A percentile compares a stretch with the other conserved stretches of the same genome.
phyloP scores from a whole-genome alignment of 1,140 invertebrate species.

The Diuraphis noxia region DNA sequence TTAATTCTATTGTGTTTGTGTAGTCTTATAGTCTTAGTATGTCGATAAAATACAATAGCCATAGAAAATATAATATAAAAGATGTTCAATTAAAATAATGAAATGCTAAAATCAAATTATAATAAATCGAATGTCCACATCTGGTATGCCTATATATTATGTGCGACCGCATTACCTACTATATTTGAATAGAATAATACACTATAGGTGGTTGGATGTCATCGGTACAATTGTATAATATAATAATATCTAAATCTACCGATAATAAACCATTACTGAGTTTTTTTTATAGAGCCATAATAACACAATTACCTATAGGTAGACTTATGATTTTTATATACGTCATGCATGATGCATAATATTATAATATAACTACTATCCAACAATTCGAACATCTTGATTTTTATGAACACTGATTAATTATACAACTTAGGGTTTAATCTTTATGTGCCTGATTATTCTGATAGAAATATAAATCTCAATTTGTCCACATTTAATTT shows the following conservation, averaged over 20 bases:
- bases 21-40: background rate
- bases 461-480: background rate
- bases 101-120: slow-evolving; percentile 14
- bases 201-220: background rate
- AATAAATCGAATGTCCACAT: slow-evolving; percentile 18
- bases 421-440: background rate
- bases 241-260: background rate
- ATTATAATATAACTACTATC: background rate
- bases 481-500: background rate
- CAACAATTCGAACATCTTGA: background rate
- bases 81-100: slow-evolving; percentile 38
- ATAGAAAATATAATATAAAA: slow-evolving; percentile 28
- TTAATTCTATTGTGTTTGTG: slow-evolving; percentile 25
- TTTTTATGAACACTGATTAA: background rate
- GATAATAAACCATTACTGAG: slow-evolving; percentile 6
- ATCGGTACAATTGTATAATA: background rate
- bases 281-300: slow-evolving; percentile 11
- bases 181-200: slow-evolving; percentile 24
- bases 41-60: slow-evolving; percentile 20
- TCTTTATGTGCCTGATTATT: background rate
- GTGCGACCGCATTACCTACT: background rate
- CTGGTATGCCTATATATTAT: background rate
- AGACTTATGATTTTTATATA: background rate
- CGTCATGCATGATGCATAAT: background rate
- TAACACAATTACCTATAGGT: background rate